Evolutionary conservation across 2,888 invertebrate genomes (phyloP).

Genomic region (Eupithecia exiguata): DNA sequence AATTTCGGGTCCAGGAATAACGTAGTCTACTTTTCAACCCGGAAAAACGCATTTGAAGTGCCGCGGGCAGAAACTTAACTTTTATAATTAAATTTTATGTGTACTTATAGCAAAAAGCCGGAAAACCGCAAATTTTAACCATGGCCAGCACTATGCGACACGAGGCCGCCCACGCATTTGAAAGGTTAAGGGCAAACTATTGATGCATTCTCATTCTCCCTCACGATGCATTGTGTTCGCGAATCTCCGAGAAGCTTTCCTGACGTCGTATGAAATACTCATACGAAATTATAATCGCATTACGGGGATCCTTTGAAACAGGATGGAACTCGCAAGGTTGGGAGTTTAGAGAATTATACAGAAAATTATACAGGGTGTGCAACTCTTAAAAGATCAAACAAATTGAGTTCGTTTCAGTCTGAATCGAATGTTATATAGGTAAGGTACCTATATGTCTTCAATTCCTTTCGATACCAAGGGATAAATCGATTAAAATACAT

Average conservation of each 20-base stretch:
- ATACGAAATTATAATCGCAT: slow-evolving; percentile 35
- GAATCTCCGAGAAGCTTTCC: slow-evolving; percentile 46
- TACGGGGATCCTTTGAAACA: slow-evolving; percentile 24
- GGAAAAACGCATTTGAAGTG: too few relatives aligned
- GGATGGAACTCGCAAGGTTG: slow-evolving; percentile 11
- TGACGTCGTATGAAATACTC: slow-evolving; percentile 41
- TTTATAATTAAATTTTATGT: too few relatives aligned
- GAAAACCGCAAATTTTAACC: not conserved
- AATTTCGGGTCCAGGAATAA: too few relatives aligned
- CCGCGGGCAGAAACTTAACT: too few relatives aligned
- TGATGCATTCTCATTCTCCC: slow-evolving; percentile 53
- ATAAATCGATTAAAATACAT: not conserved
- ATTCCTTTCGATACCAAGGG: not conserved
- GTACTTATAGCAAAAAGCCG: not conserved
- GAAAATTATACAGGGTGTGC: slow-evolving; percentile 11
- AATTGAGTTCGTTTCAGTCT: not conserved
- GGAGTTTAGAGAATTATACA: slow-evolving; percentile 14
- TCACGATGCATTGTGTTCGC: slow-evolving; percentile 51
- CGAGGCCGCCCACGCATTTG: slow-evolving; percentile 55
- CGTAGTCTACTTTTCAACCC: too few relatives aligned
- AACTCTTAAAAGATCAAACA: not conserved
- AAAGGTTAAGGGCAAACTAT: slow-evolving; percentile 72
- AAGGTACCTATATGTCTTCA: not conserved
- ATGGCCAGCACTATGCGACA: slow-evolving; percentile 25
- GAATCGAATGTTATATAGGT: not conserved